phyloP scores from a whole-genome alignment of 2,113 vertebrate species.

The Forbesichthys papilliferus region DNA sequence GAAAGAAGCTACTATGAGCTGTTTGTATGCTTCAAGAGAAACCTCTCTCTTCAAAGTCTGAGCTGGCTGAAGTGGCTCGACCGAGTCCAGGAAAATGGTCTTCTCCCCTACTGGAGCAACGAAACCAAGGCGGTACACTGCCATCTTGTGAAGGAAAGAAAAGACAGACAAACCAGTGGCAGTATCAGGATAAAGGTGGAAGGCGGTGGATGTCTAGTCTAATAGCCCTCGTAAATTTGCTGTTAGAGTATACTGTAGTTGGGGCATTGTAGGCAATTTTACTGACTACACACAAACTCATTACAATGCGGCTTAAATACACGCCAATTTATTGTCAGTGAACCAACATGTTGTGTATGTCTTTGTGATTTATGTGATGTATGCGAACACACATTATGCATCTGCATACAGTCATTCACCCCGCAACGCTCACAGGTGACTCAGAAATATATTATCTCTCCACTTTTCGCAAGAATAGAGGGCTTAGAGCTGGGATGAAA shows the following conservation, averaged over 20 bases:
- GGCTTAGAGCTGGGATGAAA: conserved; percentile 58
- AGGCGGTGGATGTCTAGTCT: conserved; percentile 25
- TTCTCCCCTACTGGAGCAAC: conserved; percentile 17
- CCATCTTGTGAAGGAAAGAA: conserved; percentile 75
- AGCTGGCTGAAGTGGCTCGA: conserved; percentile 38
- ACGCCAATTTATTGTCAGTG: conserved; percentile 13
- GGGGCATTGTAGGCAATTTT: conserved; percentile 31
- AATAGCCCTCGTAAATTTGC: conserved; percentile 45
- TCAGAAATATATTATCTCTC: conserved; percentile 45
- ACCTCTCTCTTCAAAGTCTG: conserved; percentile 54
- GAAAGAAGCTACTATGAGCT: conserved; percentile 46
- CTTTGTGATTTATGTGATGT: not conserved
- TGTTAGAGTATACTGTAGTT: conserved; percentile 17
- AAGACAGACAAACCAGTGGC: conserved; percentile 35
- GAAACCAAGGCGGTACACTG: conserved; percentile 73
- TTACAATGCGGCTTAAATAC: conserved; percentile 24
- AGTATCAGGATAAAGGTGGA: conserved; percentile 27
- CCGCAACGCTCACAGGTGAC: conserved; percentile 35
- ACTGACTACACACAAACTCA: conserved; percentile 2
- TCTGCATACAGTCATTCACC: not conserved
- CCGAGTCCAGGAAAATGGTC: conserved; percentile 34
- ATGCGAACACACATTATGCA: not conserved
- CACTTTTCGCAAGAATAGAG: conserved; percentile 28
- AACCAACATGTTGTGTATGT: not conserved
- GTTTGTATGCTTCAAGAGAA: conserved; percentile 50